Percentiles rank a stretch among this genome's conserved stretches.
phyloP scores from a whole-genome alignment of 2,113 vertebrate species.

The Triplophysa tibetana region DNA sequence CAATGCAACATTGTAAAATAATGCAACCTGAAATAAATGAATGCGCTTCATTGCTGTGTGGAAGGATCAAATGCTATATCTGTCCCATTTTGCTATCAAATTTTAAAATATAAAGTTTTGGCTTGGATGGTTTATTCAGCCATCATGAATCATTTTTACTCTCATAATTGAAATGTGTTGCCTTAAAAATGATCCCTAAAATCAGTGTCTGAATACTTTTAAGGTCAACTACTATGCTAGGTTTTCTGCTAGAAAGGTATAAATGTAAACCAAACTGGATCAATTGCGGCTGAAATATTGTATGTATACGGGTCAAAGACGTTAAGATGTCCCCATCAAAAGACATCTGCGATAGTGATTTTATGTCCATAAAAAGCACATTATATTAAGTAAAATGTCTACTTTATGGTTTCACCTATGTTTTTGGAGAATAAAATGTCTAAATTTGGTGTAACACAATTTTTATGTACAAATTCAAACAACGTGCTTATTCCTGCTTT shows the following conservation, averaged over 20 bases:
- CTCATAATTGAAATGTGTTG: constrained; percentile 1
- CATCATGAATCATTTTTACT: background rate
- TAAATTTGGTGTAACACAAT: too few relatives aligned
- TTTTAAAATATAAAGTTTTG: background rate
- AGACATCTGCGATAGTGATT: too few relatives aligned
- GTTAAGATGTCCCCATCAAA: too few relatives aligned
- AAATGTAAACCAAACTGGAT: background rate
- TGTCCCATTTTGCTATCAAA: background rate
- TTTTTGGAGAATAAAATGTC: too few relatives aligned
- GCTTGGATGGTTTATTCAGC: background rate
- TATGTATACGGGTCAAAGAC: too few relatives aligned
- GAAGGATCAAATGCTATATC: background rate
- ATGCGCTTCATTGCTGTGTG: background rate
- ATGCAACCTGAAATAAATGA: background rate
- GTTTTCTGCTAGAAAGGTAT: background rate
- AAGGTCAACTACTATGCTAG: constrained; percentile 15
- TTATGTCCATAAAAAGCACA: too few relatives aligned
- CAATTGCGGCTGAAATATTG: too few relatives aligned
- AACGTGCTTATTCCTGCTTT: too few relatives aligned
- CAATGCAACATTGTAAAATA: too few relatives aligned
- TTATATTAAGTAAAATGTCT: too few relatives aligned
- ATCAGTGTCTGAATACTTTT: constrained; percentile 20
- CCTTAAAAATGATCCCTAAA: constrained; percentile 1
- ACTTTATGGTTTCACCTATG: too few relatives aligned
- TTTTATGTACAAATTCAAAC: too few relatives aligned